Percentiles rank a stretch among this genome's conserved stretches.
phyloP scores from a whole-genome alignment of 2,888 invertebrate genomes.

The Macrosiphum euphorbiae region DNA sequence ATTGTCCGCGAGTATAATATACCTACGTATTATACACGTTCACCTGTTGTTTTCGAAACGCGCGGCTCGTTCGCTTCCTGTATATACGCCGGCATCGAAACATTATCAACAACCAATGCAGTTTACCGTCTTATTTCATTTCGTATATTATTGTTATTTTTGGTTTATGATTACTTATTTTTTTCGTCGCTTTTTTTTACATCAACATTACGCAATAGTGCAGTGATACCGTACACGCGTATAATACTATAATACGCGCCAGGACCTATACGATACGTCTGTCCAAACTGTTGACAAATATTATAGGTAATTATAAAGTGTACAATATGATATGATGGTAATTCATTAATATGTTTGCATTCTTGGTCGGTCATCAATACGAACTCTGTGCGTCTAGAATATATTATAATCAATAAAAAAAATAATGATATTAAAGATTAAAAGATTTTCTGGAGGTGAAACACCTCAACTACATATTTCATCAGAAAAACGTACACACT shows the following conservation, averaged over 20 bases:
- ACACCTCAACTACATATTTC: neutral
- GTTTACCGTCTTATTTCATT: slow-evolving; percentile 16
- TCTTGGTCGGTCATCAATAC: neutral
- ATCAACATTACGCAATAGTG: slow-evolving; percentile 48
- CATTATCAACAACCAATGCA: slow-evolving; percentile 43
- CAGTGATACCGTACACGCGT: neutral
- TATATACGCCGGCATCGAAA: slow-evolving; percentile 49
- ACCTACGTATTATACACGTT: neutral
- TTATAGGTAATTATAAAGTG: neutral
- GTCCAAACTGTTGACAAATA: neutral
- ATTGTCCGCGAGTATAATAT: neutral
- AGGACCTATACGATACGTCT: neutral
- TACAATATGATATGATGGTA: neutral
- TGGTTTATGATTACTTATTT: slow-evolving; percentile 41
- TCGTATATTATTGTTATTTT: slow-evolving; percentile 49
- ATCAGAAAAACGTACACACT: neutral
- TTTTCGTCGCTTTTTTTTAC: neutral
- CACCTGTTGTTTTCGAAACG: slow-evolving; percentile 57
- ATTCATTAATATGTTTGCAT: slow-evolving; percentile 31
- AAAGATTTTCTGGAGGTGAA: neutral
- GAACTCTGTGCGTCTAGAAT: neutral
- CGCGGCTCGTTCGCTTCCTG: slow-evolving; percentile 39
- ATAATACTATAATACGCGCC: neutral
- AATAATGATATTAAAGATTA: neutral
- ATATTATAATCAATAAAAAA: neutral